These are phyloP conservation scores for Hemichromis elongatus DNA, from an alignment of 2,113 vertebrate species.

Conservation along the genomic window DNA sequence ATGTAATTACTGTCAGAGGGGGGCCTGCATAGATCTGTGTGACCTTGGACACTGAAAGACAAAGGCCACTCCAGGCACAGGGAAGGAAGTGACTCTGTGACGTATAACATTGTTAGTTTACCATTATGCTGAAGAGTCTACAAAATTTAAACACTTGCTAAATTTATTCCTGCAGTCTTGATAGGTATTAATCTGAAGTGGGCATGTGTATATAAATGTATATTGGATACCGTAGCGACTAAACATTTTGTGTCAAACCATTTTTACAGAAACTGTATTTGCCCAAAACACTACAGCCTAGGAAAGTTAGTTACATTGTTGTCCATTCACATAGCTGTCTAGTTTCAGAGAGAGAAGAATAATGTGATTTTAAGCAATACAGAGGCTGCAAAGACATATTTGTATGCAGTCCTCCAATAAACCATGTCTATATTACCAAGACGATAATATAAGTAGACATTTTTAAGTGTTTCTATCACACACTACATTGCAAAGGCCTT, in stretches of 20 bases:
- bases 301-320: neutral
- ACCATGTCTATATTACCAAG: neutral
- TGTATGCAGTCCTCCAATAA: neutral
- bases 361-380: neutral
- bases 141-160: constrained; percentile 20
- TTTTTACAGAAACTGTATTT: neutral
- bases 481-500: neutral
- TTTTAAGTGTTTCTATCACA: neutral
- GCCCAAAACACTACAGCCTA: neutral
- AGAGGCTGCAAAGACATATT: neutral
- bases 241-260: neutral
- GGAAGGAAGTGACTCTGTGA: constrained; percentile 4
- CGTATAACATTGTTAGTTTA: neutral
- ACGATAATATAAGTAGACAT: neutral
- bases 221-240: neutral
- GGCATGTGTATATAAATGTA: neutral
- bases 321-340: neutral
- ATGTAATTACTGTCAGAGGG: constrained; percentile 71
- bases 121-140: neutral
- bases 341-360: neutral
- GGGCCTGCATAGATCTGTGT: constrained; percentile 56
- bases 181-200: neutral
- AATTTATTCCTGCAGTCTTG: neutral
- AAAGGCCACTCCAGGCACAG: constrained; percentile 42
- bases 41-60: constrained; percentile 62